Conservation (phyloP, 37 sponge, comb jelly and placozoan species). For the Agelas oroides region DNA sequence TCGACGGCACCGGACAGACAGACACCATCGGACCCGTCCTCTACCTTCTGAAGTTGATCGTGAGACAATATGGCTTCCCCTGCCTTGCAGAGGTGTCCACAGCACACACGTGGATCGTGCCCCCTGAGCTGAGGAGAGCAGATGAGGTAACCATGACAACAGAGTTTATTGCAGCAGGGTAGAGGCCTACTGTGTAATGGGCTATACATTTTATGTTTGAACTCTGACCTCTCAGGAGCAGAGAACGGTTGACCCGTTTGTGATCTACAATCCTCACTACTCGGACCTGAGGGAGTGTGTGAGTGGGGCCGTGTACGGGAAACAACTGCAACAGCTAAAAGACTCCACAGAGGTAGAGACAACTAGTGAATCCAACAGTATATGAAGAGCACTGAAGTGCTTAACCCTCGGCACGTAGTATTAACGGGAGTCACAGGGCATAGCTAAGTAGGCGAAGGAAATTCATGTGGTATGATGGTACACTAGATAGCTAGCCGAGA, state of each 20-base stretch:
- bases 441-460: no score
- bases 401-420: no score
- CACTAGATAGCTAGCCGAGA: no score
- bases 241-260: conserved; percentile 62
- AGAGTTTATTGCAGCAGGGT: not conserved
- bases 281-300: conserved; percentile 37
- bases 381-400: no score
- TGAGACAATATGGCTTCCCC: conserved; percentile 60
- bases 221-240: conserved; percentile 14
- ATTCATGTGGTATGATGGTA: no score
- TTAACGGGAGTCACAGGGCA: no score
- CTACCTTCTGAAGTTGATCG: conserved; percentile 68
- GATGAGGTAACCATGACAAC: conserved; percentile 30
- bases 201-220: no score
- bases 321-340: conserved; percentile 7
- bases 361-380: not conserved
- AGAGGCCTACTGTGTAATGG: no score
- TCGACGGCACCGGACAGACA: conserved; percentile 10
- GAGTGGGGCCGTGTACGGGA: conserved; percentile 42
- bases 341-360: conserved; percentile 30
- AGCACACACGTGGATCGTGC: conserved; percentile 56
- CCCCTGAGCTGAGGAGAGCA: conserved; percentile 15
- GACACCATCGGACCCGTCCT: conserved; percentile 38
- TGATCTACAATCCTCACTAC: conserved; percentile 56
- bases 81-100: conserved; percentile 35